Conservation (phyloP, 1,140 invertebrate genomes). For the Arion vulgaris region DNA sequence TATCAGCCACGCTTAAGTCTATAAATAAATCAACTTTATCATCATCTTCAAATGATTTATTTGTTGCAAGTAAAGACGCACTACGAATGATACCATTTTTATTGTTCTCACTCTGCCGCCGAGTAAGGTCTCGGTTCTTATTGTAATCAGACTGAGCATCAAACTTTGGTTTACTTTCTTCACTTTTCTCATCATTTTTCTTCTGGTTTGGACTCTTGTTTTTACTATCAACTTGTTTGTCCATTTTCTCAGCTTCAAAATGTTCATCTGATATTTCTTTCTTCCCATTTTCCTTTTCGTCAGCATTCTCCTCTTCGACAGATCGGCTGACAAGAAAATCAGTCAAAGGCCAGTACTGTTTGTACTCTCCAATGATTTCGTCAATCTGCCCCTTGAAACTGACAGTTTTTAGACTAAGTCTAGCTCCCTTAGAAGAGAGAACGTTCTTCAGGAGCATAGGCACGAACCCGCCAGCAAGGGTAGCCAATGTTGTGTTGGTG, state of each 20-base stretch:
- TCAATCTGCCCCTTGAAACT: conserved; percentile 71
- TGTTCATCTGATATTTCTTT: conserved; percentile 33
- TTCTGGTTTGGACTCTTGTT: conserved; percentile 44
- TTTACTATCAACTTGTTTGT: conserved; percentile 41
- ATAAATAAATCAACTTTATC: conserved; percentile 63
- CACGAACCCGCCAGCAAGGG: conserved; percentile 69
- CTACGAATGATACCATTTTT: neutral
- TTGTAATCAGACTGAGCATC: neutral
- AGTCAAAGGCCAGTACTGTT: conserved; percentile 68
- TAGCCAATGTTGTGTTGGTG: conserved; percentile 70
- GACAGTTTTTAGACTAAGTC: conserved; percentile 66
- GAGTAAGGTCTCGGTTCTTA: conserved; percentile 5
- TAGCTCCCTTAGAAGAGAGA: conserved; percentile 62
- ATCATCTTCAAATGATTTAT: conserved; percentile 44
- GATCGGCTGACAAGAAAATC: conserved; percentile 57
- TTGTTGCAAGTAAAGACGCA: neutral
- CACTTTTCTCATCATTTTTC: conserved; percentile 41
- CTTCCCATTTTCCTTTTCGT: conserved; percentile 46
- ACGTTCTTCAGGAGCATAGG: conserved; percentile 69
- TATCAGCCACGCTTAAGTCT: conserved; percentile 57
- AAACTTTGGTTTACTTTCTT: neutral
- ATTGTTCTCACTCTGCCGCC: neutral
- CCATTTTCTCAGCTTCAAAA: conserved; percentile 22
- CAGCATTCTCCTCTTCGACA: conserved; percentile 48
- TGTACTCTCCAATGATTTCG: conserved; percentile 68